Percentiles rank a stretch among this genome's conserved stretches.
Conservation (phyloP, 2,113 vertebrate species). For the Ia io region DNA sequence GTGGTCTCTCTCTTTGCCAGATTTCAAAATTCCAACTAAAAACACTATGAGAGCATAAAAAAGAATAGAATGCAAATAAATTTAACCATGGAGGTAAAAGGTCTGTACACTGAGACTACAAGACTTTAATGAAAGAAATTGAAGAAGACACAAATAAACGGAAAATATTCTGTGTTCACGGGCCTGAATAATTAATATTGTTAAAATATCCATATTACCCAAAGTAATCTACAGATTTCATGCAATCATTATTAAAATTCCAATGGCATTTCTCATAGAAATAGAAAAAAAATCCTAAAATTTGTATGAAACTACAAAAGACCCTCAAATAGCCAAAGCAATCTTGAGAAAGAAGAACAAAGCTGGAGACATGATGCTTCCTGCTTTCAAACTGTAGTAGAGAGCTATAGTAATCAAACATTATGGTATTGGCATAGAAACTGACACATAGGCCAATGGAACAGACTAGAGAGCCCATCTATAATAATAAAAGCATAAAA, state of each 20-base stretch:
- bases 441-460: not conserved
- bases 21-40: constrained; percentile 51
- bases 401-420: not conserved
- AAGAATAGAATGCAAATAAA: not conserved
- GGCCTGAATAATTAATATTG: not conserved
- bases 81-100: not conserved
- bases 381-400: not conserved
- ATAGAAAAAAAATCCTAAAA: not conserved
- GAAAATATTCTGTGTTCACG: not conserved
- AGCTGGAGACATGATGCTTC: not conserved
- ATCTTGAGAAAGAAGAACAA: not conserved
- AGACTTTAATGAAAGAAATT: not conserved
- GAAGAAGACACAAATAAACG: not conserved
- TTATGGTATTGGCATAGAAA: not conserved
- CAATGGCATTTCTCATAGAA: not conserved
- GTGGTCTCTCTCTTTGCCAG: not conserved
- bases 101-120: not conserved
- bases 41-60: not conserved
- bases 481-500: no score
- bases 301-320: not conserved
- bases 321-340: not conserved
- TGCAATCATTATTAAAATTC: not conserved
- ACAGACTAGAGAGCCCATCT: not conserved
- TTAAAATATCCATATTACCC: not conserved
- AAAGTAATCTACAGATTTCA: not conserved